These are phyloP conservation scores for Penaeus japonicus DNA, from an alignment of 1,140 invertebrate species.

Conservation along the genomic window DNA sequence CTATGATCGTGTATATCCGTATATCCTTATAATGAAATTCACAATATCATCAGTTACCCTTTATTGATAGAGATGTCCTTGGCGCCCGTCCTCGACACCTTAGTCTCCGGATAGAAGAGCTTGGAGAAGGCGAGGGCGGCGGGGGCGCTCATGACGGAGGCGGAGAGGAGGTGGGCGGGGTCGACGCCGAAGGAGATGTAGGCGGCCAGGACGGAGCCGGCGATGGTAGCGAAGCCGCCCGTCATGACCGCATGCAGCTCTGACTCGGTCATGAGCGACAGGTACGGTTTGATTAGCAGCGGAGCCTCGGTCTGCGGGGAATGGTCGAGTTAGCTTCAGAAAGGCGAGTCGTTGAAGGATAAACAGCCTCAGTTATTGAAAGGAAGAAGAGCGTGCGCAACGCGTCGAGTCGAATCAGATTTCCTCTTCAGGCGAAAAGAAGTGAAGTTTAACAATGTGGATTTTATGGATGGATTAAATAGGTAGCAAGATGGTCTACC, in stretches of 20 bases:
- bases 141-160: constrained; percentile 94
- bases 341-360: not conserved
- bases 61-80: constrained; percentile 68
- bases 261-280: constrained; percentile 83
- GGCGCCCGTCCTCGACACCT: constrained; percentile 75
- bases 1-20: no score
- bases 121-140: constrained; percentile 89
- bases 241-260: constrained; percentile 94
- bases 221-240: constrained; percentile 93
- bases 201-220: constrained; percentile 90
- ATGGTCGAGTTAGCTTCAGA: no score
- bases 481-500: constrained; percentile 66
- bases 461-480: no score
- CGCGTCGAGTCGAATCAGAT: no score
- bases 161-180: constrained; percentile 82
- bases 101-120: constrained; percentile 89
- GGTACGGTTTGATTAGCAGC: constrained; percentile 85
- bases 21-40: no score
- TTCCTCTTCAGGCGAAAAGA: no score
- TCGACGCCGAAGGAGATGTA: constrained; percentile 91
- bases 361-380: not conserved
- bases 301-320: constrained; percentile 83
- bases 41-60: constrained; percentile 62
- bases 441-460: no score
- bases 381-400: no score